Percentiles rank a stretch among this genome's conserved stretches.
These are phyloP conservation scores for Enteromius viviparus DNA, from an alignment of 2,797 vertebrate genomes.

Conservation along the genomic window DNA sequence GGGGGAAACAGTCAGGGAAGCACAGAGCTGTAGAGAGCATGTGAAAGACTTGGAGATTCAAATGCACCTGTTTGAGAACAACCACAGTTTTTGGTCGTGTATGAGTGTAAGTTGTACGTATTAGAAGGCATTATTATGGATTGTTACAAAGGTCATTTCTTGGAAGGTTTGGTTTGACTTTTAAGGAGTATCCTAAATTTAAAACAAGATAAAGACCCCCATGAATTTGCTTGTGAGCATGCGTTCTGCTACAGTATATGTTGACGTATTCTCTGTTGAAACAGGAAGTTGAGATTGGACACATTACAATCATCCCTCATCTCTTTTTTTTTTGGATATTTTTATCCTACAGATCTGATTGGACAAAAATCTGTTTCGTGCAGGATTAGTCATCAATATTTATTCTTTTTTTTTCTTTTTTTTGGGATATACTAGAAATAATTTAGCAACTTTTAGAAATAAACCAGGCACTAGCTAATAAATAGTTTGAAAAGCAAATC, in stretches of 20 bases:
- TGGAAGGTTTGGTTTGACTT: background rate
- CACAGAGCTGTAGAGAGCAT: conserved; percentile 1
- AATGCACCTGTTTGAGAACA: conserved; percentile 16
- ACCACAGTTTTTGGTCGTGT: background rate
- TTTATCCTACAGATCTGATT: background rate
- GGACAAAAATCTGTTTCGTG: background rate
- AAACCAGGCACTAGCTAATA: no score
- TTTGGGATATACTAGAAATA: background rate
- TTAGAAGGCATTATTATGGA: background rate
- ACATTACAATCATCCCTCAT: background rate
- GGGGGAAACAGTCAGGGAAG: conserved; percentile 3
- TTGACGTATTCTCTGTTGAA: background rate
- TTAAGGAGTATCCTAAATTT: background rate
- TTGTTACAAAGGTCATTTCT: background rate
- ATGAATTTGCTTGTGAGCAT: background rate
- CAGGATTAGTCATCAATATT: background rate
- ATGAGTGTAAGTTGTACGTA: background rate
- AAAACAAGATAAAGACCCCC: background rate
- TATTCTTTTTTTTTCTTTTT: background rate
- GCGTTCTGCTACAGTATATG: background rate
- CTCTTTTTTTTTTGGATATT: background rate
- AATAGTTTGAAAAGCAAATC: background rate
- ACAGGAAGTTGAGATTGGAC: background rate
- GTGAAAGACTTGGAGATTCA: background rate
- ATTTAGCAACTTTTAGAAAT: background rate